Conservation (phyloP, 35 echinoderm and acorn worm genomes). For the Acanthaster planci region DNA sequence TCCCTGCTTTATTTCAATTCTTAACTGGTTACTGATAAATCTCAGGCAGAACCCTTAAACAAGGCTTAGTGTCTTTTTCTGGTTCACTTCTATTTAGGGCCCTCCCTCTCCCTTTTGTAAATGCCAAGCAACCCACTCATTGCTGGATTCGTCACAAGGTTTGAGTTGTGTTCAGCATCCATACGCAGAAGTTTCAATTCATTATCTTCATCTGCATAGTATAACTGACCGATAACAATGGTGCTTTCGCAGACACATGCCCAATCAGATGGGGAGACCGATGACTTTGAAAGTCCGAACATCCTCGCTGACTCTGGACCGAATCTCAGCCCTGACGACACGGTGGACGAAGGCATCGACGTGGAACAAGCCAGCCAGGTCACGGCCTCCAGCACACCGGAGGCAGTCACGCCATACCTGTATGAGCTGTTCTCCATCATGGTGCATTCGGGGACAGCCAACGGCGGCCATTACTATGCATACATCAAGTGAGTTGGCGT, state of each 20-base stretch:
- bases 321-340: conserved; percentile 64
- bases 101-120: too few species aligned
- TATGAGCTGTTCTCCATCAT: conserved; percentile 99
- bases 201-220: background rate
- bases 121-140: too few species aligned
- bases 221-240: background rate
- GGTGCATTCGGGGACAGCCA: conserved; percentile 97
- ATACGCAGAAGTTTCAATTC: background rate
- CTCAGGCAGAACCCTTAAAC: too few species aligned
- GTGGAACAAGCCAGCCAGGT: conserved; percentile 72
- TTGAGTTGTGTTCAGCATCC: too few species aligned
- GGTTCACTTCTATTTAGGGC: too few species aligned
- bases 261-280: conserved; percentile 59
- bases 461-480: conserved; percentile 99
- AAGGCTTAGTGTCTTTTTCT: too few species aligned
- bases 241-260: conserved; percentile 32
- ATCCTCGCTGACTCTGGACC: conserved; percentile 55
- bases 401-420: conserved; percentile 60
- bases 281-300: conserved; percentile 86
- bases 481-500: conserved; percentile 95
- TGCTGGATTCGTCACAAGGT: too few species aligned
- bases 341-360: conserved; percentile 84
- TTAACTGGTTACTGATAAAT: too few species aligned
- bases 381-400: conserved; percentile 34
- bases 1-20: too few species aligned